A percentile compares a stretch with the other conserved stretches of the same genome.
These are phyloP conservation scores for Cyphomyrus plagiostoma DNA, from an alignment of 2,113 vertebrate genomes.

Conservation along the genomic window DNA sequence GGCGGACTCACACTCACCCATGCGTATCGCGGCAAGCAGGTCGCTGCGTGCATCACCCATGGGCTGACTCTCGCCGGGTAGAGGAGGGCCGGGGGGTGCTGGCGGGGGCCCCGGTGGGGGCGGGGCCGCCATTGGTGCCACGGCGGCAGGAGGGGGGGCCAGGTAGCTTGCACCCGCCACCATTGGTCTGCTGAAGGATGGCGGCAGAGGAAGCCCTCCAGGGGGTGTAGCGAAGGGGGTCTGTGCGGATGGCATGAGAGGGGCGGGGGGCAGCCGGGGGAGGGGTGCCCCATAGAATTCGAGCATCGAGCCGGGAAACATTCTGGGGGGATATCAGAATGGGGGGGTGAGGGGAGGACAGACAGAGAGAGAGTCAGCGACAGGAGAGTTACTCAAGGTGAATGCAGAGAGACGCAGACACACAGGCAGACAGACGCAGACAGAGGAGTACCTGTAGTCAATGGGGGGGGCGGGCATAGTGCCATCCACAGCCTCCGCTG, in stretches of 20 bases:
- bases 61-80: slow-evolving; percentile 46
- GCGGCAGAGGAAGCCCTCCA: slow-evolving; percentile 57
- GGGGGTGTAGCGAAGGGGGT: slow-evolving; percentile 81
- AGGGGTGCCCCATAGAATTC: slow-evolving; percentile 68
- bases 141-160: slow-evolving; percentile 61
- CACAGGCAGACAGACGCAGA: not conserved
- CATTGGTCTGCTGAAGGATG: slow-evolving; percentile 55
- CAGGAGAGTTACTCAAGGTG: slow-evolving; percentile 11
- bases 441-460: slow-evolving; percentile 69
- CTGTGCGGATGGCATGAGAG: slow-evolving; percentile 80
- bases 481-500: slow-evolving; percentile 61
- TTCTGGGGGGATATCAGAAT: slow-evolving; percentile 40
- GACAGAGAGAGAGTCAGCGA: not conserved
- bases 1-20: slow-evolving; percentile 65
- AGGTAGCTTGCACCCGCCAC: slow-evolving; percentile 48
- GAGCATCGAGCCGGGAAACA: slow-evolving; percentile 64
- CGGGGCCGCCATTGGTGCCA: slow-evolving; percentile 67
- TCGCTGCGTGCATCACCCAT: slow-evolving; percentile 85
- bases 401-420: not conserved
- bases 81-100: slow-evolving; percentile 59
- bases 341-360: not conserved
- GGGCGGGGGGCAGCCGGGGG: slow-evolving; percentile 61
- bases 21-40: slow-evolving; percentile 91
- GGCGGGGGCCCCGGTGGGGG: slow-evolving; percentile 82
- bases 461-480: slow-evolving; percentile 51